Evolutionary conservation across 2,888 invertebrate species (phyloP).

Genomic region (Caenorhabditis drosophilae): DNA sequence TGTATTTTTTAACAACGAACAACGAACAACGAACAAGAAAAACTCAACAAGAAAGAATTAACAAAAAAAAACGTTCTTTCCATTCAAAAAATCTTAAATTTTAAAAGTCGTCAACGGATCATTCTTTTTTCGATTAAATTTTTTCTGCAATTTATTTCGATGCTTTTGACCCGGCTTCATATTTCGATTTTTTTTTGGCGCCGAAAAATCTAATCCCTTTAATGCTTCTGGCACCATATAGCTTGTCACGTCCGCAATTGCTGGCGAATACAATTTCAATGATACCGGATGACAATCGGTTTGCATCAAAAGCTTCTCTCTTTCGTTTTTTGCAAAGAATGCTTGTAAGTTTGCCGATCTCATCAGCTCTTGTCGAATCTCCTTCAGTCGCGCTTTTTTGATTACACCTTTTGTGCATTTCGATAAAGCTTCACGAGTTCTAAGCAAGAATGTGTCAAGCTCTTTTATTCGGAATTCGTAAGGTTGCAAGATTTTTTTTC

Average conservation of each 20-base stretch:
- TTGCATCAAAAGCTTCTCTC: slow-evolving; percentile 61
- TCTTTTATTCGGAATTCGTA: slow-evolving; percentile 93
- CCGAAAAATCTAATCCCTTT: slow-evolving; percentile 52
- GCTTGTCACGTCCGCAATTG: slow-evolving; percentile 65
- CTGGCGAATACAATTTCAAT: slow-evolving; percentile 57
- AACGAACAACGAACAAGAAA: no score
- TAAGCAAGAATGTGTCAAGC: slow-evolving; percentile 92
- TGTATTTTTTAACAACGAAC: no score
- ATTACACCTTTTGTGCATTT: slow-evolving; percentile 92
- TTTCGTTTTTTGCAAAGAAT: slow-evolving; percentile 62
- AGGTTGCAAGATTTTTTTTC: slow-evolving; percentile 75
- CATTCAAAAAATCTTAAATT: slow-evolving; percentile 20
- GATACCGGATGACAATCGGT: slow-evolving; percentile 60
- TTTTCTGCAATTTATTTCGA: slow-evolving; percentile 44
- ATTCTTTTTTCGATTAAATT: slow-evolving; percentile 48
- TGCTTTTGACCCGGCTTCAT: slow-evolving; percentile 42
- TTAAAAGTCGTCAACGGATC: slow-evolving; percentile 60
- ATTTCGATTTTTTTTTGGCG: slow-evolving; percentile 22
- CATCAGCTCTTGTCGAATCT: slow-evolving; percentile 84
- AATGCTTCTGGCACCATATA: slow-evolving; percentile 67
- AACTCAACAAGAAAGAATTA: no score
- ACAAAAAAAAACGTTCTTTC: not conserved
- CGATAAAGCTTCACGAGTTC: slow-evolving; percentile 92
- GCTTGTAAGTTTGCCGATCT: slow-evolving; percentile 47
- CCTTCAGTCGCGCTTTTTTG: slow-evolving; percentile 89